These are phyloP conservation scores for Synodontis membranacea DNA, from an alignment of 2,113 vertebrate species.

Conservation along the genomic window DNA sequence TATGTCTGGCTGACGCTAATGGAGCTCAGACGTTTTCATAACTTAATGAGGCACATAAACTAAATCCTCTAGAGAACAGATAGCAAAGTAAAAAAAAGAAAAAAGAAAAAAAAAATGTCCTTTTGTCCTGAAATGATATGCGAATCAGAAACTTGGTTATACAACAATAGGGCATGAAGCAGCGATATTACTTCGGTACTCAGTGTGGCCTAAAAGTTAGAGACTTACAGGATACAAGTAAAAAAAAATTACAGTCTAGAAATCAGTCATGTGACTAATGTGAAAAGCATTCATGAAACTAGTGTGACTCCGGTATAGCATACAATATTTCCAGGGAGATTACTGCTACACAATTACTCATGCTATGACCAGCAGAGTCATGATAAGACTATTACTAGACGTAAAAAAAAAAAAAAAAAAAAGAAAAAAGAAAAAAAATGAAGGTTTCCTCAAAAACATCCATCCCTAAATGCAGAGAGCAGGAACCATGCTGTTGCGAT, in stretches of 20 bases:
- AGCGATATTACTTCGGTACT: not conserved
- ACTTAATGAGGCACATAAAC: conserved; percentile 37
- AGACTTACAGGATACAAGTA: not conserved
- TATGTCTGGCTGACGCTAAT: conserved; percentile 12
- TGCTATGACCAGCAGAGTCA: not conserved
- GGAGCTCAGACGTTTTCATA: conserved; percentile 1
- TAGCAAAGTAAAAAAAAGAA: not conserved
- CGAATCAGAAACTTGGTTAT: not conserved
- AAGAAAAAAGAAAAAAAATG: not conserved
- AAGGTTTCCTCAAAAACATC: not conserved
- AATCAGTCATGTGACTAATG: too few species aligned
- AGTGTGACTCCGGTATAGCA: not conserved
- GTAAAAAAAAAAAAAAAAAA: not conserved
- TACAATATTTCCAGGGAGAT: not conserved
- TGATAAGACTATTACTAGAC: not conserved
- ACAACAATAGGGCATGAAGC: not conserved
- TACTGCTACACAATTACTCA: not conserved
- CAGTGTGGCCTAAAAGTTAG: not conserved
- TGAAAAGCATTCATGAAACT: conserved; percentile 1
- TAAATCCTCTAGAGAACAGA: not conserved
- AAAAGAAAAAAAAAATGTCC: too few species aligned
- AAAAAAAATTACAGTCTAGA: not conserved
- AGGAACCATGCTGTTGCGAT: not conserved
- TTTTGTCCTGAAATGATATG: not conserved
- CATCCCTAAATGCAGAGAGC: not conserved